Evolutionary conservation across 30 jellyfish, hydroid and myxozoan genomes (phyloP), one percentile per base, ranked within the genome.

Genomic region (Pseudorhiza aurosa): DNA sequence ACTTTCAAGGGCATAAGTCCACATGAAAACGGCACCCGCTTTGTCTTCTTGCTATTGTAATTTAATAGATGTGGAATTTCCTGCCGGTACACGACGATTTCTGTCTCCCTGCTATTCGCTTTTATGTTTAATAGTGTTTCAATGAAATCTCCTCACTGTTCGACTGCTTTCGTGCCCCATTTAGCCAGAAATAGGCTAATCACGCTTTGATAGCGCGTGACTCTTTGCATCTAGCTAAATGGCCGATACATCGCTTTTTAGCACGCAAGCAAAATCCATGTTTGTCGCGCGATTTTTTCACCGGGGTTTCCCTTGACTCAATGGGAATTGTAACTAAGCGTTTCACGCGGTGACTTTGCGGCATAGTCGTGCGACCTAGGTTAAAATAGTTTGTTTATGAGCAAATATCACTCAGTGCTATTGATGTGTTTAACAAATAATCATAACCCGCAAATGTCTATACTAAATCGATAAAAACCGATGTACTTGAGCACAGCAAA

Each of bases 391-490:
- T 51, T 72, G 86, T 72, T 72, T 72, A 72, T 55, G 44, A 30
- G 75, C 86, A 72, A 26, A 57, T 72, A 49, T 56, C 63, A 51
- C 86, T 57, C 46, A 49, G 58, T 45, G 58, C 67, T 45, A 72
- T 72, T 72, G 67, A 65, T 72, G 51, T 72, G 86, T 72, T 72
- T 72, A 72, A 57, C 86, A 72, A 72, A 72, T 72, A 72, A 39
- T 53, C 86, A 51, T 27, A 32, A 31, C 49, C 86, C 86, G 51
- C 86, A 72, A 72, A 72, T 72, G 86, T 55, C 72, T 65, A 27
- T 51, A 72, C 73, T 72, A 72, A 72, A 72, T 72, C 86, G 86
- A 37, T 72, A 72, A 72, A 53, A 72, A 72, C 75, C 75, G 62
- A 53, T 45, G 76, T 55, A 53, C 72, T 72, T 65, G 86, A 72